These are phyloP conservation scores for Scelioninae gen. 2 DNA, from an alignment of 2,888 invertebrate genomes.

Conservation along the genomic window DNA sequence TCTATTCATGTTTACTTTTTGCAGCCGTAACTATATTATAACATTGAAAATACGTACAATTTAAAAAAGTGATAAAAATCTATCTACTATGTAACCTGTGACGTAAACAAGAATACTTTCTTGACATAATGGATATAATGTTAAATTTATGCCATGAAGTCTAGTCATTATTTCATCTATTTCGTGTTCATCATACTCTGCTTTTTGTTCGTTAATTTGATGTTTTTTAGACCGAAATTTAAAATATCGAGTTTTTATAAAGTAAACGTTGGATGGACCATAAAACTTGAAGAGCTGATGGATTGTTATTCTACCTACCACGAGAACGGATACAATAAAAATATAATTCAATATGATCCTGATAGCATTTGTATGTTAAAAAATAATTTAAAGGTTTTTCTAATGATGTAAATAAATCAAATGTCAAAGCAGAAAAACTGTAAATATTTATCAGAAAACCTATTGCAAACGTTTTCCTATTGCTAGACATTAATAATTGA, in stretches of 20 bases:
- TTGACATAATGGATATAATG: neutral
- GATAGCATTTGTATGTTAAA: slow-evolving; percentile 21
- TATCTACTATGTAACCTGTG: neutral
- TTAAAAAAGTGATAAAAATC: neutral
- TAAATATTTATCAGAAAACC: slow-evolving; percentile 25
- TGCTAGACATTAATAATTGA: neutral
- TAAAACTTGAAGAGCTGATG: slow-evolving; percentile 5
- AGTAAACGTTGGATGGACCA: slow-evolving; percentile 3
- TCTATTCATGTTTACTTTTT: slow-evolving; percentile 4
- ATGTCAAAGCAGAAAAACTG: slow-evolving; percentile 10
- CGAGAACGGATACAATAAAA: slow-evolving; percentile 14
- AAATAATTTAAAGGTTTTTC: slow-evolving; percentile 42
- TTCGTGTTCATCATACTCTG: neutral
- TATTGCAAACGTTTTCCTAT: slow-evolving; percentile 17
- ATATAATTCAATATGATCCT: slow-evolving; percentile 15
- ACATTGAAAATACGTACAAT: neutral
- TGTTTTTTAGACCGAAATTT: neutral
- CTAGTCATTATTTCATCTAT: neutral
- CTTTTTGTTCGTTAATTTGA: too few relatives aligned
- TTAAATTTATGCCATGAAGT: neutral
- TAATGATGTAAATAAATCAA: slow-evolving; percentile 6
- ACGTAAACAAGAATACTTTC: neutral
- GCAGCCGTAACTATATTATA: neutral
- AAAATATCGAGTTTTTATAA: slow-evolving; percentile 3
- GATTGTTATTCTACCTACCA: slow-evolving; percentile 12